Conservation (phyloP, 1,140 invertebrate species). For the Drosophila ironensis region DNA sequence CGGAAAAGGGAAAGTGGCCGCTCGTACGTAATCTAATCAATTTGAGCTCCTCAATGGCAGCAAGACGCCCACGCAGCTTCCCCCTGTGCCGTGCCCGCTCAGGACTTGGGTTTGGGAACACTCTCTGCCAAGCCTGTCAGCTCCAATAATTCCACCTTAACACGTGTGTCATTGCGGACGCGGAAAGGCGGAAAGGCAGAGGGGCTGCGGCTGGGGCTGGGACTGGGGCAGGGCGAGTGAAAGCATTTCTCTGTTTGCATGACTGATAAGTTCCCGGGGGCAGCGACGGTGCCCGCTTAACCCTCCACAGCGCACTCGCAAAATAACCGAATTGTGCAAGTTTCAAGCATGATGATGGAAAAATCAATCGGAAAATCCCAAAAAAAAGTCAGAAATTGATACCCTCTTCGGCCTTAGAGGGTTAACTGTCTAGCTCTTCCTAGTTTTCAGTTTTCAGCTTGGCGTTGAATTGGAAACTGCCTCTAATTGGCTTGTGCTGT, state of each 20-base stretch:
- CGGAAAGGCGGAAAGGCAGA: neutral
- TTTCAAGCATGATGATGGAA: no score
- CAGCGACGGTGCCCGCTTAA: neutral
- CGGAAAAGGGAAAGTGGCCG: slow-evolving; percentile 24
- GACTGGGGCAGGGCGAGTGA: slow-evolving; percentile 34
- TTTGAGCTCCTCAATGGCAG: slow-evolving; percentile 45
- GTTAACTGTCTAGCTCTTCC: neutral
- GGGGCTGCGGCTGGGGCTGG: slow-evolving; percentile 1
- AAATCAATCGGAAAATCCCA: no score
- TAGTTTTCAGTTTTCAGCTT: neutral
- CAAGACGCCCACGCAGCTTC: slow-evolving; percentile 18
- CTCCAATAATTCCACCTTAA: slow-evolving; percentile 71
- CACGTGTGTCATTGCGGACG: slow-evolving; percentile 51
- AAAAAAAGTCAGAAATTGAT: no score
- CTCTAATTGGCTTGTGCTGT: slow-evolving; percentile 50
- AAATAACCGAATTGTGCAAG: no score
- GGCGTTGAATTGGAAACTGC: slow-evolving; percentile 14
- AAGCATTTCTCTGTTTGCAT: slow-evolving; percentile 79
- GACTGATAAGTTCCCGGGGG: slow-evolving; percentile 58
- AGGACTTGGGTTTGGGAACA: neutral
- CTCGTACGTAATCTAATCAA: slow-evolving; percentile 69
- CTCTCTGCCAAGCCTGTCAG: slow-evolving; percentile 53
- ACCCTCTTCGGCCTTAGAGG: no score
- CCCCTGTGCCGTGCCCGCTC: no score
- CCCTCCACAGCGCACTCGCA: neutral